These are phyloP conservation scores for Cephus pygmeus DNA, from an alignment of 2,888 invertebrate species.

Conservation along the genomic window DNA sequence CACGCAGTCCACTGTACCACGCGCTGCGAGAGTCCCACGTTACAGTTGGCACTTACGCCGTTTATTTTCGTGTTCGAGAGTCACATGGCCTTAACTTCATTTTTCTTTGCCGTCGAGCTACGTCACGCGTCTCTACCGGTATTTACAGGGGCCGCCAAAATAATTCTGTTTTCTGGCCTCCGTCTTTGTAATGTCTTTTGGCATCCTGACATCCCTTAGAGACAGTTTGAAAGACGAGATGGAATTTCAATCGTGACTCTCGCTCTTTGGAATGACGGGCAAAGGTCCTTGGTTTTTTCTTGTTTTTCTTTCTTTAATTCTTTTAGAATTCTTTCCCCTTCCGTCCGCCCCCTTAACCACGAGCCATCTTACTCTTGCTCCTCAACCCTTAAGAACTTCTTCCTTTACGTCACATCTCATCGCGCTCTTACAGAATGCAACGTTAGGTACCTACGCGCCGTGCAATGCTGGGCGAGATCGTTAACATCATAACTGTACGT, in stretches of 20 bases:
- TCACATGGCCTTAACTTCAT: constrained; percentile 28
- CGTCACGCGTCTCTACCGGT: not conserved
- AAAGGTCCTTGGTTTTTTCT: not conserved
- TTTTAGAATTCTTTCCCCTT: constrained; percentile 11
- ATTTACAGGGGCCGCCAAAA: not conserved
- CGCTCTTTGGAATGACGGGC: not conserved
- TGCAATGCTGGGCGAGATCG: constrained; percentile 41
- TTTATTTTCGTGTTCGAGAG: constrained; percentile 52
- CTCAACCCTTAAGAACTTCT: not conserved
- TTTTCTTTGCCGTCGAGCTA: constrained; percentile 22
- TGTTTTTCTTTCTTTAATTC: constrained; percentile 10
- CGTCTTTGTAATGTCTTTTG: not conserved
- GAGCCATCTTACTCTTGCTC: not conserved
- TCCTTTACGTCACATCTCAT: constrained; percentile 8
- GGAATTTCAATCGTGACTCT: constrained; percentile 1
- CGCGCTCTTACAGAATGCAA: constrained; percentile 12
- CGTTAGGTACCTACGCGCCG: constrained; percentile 17
- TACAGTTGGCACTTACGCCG: constrained; percentile 52
- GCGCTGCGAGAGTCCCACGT: constrained; percentile 21
- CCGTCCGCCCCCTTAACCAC: not conserved
- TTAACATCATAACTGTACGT: constrained; percentile 59
- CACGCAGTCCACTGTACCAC: constrained; percentile 30
- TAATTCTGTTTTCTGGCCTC: not conserved
- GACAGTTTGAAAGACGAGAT: not conserved
- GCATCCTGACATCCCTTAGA: not conserved